Evolutionary conservation across 2,113 vertebrate genomes (phyloP).

Genomic region (Dascyllus trimaculatus): DNA sequence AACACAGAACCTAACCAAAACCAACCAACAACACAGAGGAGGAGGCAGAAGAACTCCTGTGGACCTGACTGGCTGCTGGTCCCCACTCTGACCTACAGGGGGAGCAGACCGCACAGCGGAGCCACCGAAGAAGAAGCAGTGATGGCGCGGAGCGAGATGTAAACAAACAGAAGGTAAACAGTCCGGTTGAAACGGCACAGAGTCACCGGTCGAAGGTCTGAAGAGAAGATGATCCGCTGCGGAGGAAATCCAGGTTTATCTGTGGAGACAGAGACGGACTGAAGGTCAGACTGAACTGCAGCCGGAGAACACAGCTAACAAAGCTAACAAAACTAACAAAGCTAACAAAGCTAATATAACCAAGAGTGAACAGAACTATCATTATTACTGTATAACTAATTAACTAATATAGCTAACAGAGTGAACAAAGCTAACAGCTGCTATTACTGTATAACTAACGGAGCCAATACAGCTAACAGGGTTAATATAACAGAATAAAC

Average conservation of each 20-base stretch:
- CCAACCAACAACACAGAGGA: no score
- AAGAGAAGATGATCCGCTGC: not conserved
- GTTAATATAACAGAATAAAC: no score
- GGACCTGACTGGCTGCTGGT: no score
- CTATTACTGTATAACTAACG: no score
- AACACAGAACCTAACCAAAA: no score
- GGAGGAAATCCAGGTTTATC: not conserved
- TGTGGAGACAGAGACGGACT: not conserved
- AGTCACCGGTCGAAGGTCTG: not conserved
- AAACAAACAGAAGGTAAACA: constrained; percentile 5
- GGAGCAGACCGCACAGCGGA: not conserved
- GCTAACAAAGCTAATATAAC: not conserved
- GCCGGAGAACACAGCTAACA: not conserved
- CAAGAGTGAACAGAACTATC: no score
- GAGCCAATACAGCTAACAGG: no score
- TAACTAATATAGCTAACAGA: no score
- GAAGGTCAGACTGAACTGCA: not conserved
- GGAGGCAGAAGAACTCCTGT: not conserved
- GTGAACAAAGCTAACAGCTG: no score
- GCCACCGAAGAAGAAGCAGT: not conserved
- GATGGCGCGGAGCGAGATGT: not conserved
- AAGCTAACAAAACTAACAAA: not conserved
- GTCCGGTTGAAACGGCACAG: not conserved
- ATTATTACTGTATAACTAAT: no score
- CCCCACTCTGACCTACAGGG: not conserved